Evolutionary conservation across 2,888 invertebrate genomes (phyloP), one percentile per base, ranked within the genome.

Genomic region (Ophion slaviceki): DNA sequence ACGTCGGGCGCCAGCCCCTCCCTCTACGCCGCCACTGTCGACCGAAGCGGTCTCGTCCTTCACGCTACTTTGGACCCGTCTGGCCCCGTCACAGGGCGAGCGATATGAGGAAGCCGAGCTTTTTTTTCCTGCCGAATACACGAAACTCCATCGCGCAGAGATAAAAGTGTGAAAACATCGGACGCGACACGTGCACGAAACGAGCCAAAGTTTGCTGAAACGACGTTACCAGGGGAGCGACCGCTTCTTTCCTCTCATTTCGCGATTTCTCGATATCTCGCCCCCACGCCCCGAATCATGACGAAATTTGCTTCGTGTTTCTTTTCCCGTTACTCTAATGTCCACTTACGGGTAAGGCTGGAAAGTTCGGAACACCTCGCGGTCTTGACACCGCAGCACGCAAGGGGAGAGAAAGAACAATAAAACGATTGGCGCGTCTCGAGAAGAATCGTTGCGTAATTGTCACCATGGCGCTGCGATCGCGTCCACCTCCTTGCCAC

Each of bases 131-230:
- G 68, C 68, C 85, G n/a, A 32, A 61, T 71, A 17, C 53, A 7
- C 53, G 14, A 76, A 64, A 83, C 59, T 61, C 83, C 64, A 79
- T 84, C 86, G 79, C 82, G 77, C 75, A 62, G 57, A 59, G 64
- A 64, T 81, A 80, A 71, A 74, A 74, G 61, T 79, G 59, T 61
- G 67, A 61, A 70, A 70, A 64, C 62, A 53, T 71, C 75, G 40
- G 62, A 62, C 53, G 76, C 88, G 89, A 91, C 92, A 92, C 86
- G 92, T 92, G 92, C 88, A 68, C 82, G 74, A 86, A 92, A 92
- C 90, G 90, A 90, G 88, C 89, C 87, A 90, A 92, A 92, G 86
- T 91, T 90, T 82, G 76, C 24, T 87, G 80, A 28, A 24, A 81
- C 62, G 74, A 20, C 62, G 71, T 57, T 24, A 79, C 68, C 32